Evolutionary conservation across 2,113 vertebrate species (phyloP), one percentile per base, ranked within the genome.

Genomic region (Megaceryle maxima): DNA sequence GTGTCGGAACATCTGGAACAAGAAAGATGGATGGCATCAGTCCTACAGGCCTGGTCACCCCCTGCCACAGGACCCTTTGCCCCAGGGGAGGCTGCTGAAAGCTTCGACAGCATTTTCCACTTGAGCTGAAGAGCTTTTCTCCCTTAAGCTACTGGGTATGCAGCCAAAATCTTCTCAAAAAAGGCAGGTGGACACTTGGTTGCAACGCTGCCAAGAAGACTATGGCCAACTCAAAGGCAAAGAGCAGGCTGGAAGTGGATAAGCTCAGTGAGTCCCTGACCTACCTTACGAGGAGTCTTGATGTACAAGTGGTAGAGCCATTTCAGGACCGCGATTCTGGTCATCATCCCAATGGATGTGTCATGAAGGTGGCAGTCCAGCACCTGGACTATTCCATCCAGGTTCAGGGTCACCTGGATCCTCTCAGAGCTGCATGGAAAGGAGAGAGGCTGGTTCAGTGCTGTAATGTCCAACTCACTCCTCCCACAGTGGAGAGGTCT

Each of bases 301-400:
- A 99, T 99, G 90, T 99, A 99, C 44, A 99, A 98, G 94, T 99
- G 99, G 97, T 99, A 99, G 13, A 99, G 98, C 99, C 99, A 99
- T 91, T 99, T 99, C 46, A 99, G 98, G 73, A 99, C 99, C 2
- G 99, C 99, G 18, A 99, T 99, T 82, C 99, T 98, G 6, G 99
- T 99, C 99, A 99, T 99, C 99, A 99, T 99, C 39, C 99, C 99
- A 13, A 98, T 99, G 76, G 98, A 98, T 0, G 98, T 98, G 94
- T 99, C 99, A 2, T 98, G 99, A 55, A 99, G 99, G 97, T 99
- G 99, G 51, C 98, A 98, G 95, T 99, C 99, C 72, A 99, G 91
- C 26, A 99, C 99, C 92, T 99, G 99, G 53, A 99, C 99, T 33
- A 99, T 99, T 13, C 99, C 99, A 26, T 99, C 99, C 12, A 99